Evolutionary conservation across 2,888 invertebrate genomes (phyloP).

Genomic region (Sesamia inferens): DNA sequence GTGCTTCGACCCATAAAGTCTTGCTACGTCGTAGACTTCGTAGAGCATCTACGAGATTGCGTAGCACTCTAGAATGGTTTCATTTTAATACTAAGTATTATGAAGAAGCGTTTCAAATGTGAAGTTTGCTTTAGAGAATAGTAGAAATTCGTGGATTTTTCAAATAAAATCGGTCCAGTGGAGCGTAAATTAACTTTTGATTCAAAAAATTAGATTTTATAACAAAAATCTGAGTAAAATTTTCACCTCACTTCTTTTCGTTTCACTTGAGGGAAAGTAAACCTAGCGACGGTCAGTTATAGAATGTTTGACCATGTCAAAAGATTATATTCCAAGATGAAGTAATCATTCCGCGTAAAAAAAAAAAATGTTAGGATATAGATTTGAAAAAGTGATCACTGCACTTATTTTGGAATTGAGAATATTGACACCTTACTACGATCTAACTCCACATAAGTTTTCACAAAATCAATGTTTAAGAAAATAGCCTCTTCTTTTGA

Average conservation of each 20-base stretch:
- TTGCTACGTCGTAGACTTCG: conserved; percentile 50
- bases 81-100: conserved; percentile 48
- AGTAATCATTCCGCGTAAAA: neutral
- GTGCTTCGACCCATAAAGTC: conserved; percentile 48
- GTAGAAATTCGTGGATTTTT: neutral
- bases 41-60: conserved; percentile 49
- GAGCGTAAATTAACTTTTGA: neutral
- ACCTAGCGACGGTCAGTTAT: no score
- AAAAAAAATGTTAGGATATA: neutral
- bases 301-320: no score
- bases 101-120: conserved; percentile 25
- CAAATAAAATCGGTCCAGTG: neutral
- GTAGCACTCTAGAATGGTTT: conserved; percentile 44
- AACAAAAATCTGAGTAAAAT: neutral
- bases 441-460: neutral
- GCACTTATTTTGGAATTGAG: neutral
- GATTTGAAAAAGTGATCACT: neutral
- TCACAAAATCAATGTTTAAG: neutral
- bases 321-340: neutral
- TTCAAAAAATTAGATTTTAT: neutral
- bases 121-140: conserved; percentile 15
- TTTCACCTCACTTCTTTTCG: neutral
- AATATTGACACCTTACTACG: neutral
- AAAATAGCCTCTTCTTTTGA: neutral
- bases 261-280: neutral